Percentiles rank a stretch among this genome's conserved stretches.
These are phyloP conservation scores for Hirundichthys speculiger DNA, from an alignment of 2,113 vertebrate species.

Conservation along the genomic window DNA sequence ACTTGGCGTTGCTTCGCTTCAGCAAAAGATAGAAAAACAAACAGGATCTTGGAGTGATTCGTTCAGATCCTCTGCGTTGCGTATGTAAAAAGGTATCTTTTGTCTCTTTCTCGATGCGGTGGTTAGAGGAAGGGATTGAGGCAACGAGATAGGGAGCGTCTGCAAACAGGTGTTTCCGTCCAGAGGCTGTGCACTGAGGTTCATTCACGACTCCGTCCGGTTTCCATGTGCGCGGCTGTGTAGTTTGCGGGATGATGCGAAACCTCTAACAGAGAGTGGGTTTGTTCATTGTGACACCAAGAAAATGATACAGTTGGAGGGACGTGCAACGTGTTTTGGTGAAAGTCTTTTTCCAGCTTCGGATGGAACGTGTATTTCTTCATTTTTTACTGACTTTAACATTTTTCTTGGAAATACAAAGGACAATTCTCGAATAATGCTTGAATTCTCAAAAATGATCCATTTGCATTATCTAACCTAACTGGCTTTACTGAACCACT, in stretches of 20 bases:
- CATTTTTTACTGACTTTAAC: conserved; percentile 32
- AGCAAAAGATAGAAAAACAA: conserved; percentile 19
- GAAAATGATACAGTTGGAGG: conserved; percentile 48
- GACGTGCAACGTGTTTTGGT: conserved; percentile 27
- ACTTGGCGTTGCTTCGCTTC: conserved; percentile 8
- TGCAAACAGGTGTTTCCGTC: conserved; percentile 81
- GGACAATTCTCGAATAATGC: conserved; percentile 41
- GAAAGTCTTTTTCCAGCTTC: conserved; percentile 38
- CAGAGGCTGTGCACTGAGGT: conserved; percentile 41
- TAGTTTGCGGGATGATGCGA: conserved; percentile 43
- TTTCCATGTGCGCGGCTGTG: conserved; percentile 41
- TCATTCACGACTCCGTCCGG: conserved; percentile 26
- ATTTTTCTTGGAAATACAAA: conserved; percentile 47
- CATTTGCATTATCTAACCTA: conserved; percentile 32
- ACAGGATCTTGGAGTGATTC: conserved; percentile 11
- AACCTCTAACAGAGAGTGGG: conserved; percentile 14
- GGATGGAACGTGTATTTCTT: conserved; percentile 39
- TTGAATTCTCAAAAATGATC: conserved; percentile 19
- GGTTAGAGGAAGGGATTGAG: conserved; percentile 11
- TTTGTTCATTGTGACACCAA: conserved; percentile 32
- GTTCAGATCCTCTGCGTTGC: conserved; percentile 1
- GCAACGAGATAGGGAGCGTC: conserved; percentile 27
- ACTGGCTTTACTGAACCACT: conserved; percentile 15
- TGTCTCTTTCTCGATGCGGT: conserved; percentile 1
- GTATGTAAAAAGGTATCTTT: not conserved